These are phyloP conservation scores for Nesoenas mayeri DNA, from an alignment of 2,113 vertebrate genomes.

Conservation along the genomic window DNA sequence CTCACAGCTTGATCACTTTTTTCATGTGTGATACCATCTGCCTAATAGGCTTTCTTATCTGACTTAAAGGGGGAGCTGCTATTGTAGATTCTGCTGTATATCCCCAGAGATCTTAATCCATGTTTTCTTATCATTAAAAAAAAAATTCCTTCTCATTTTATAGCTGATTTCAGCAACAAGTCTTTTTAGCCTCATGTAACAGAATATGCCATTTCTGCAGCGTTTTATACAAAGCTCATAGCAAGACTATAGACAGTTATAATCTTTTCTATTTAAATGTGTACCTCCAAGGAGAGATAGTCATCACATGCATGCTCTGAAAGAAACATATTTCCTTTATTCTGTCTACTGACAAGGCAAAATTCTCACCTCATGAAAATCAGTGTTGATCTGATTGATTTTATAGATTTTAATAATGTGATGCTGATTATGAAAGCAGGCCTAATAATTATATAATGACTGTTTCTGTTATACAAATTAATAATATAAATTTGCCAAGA, in stretches of 20 bases:
- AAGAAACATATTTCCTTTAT: not conserved
- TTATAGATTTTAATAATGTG: slow-evolving; percentile 24
- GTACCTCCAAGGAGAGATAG: not conserved
- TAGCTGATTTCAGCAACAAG: slow-evolving; percentile 66
- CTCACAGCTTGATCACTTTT: slow-evolving; percentile 63
- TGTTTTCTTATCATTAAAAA: slow-evolving; percentile 57
- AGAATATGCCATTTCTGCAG: slow-evolving; percentile 16
- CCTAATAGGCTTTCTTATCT: slow-evolving; percentile 69
- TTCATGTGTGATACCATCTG: slow-evolving; percentile 66
- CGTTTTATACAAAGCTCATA: not conserved
- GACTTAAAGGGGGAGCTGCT: not conserved
- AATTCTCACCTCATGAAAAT: not conserved
- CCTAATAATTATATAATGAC: not conserved
- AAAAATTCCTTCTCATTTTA: slow-evolving; percentile 26
- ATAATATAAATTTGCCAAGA: slow-evolving; percentile 23
- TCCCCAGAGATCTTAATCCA: slow-evolving; percentile 46
- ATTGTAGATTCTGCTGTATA: slow-evolving; percentile 37
- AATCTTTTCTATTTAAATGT: not conserved
- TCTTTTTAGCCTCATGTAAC: slow-evolving; percentile 14
- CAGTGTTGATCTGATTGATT: not conserved
- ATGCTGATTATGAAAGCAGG: not conserved
- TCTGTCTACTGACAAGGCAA: not conserved
- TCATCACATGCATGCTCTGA: not conserved
- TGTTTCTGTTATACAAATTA: slow-evolving; percentile 47
- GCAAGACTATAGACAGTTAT: not conserved